phyloP scores from a whole-genome alignment of 2,888 invertebrate genomes.

The Tridacna gigas region DNA sequence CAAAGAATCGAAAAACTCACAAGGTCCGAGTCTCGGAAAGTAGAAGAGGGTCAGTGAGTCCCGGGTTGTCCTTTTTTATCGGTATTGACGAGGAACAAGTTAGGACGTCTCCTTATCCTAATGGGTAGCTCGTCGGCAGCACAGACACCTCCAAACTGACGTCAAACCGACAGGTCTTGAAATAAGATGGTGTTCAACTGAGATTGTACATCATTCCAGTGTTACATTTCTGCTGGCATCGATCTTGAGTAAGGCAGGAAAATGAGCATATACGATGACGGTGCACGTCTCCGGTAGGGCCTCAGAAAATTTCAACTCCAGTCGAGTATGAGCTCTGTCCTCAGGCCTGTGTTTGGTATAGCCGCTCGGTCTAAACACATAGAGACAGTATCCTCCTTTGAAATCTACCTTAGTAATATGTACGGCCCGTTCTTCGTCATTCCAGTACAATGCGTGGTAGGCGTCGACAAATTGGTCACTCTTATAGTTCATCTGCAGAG shows the following conservation, averaged over 20 bases:
- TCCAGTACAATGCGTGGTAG: slow-evolving; percentile 16
- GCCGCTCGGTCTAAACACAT: slow-evolving; percentile 16
- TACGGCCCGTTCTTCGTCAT: slow-evolving; percentile 1
- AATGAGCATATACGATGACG: too few species aligned
- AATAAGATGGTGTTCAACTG: neutral
- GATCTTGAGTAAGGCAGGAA: too few species aligned
- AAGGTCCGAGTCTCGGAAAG: slow-evolving; percentile 21
- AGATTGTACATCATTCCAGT: slow-evolving; percentile 13
- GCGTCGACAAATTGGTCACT: slow-evolving; percentile 15
- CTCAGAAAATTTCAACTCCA: slow-evolving; percentile 35
- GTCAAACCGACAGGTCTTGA: neutral
- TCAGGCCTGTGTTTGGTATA: neutral
- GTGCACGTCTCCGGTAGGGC: too few species aligned
- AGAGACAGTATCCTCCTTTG: slow-evolving; percentile 33
- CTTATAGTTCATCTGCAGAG: slow-evolving; percentile 40
- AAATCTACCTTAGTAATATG: slow-evolving; percentile 20
- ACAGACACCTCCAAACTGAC: slow-evolving; percentile 20
- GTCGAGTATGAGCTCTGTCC: slow-evolving; percentile 36
- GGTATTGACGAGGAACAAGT: slow-evolving; percentile 26
- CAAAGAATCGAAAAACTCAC: slow-evolving; percentile 19
- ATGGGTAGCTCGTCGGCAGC: slow-evolving; percentile 26
- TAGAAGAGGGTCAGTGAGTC: slow-evolving; percentile 15
- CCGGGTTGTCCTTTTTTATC: slow-evolving; percentile 15
- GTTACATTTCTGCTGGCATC: too few species aligned
- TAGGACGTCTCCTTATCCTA: neutral